A percentile compares a stretch with the other conserved stretches of the same genome.
These are phyloP conservation scores for Neomorphus geoffroyi DNA, from an alignment of 2,797 vertebrate species.

Conservation along the genomic window DNA sequence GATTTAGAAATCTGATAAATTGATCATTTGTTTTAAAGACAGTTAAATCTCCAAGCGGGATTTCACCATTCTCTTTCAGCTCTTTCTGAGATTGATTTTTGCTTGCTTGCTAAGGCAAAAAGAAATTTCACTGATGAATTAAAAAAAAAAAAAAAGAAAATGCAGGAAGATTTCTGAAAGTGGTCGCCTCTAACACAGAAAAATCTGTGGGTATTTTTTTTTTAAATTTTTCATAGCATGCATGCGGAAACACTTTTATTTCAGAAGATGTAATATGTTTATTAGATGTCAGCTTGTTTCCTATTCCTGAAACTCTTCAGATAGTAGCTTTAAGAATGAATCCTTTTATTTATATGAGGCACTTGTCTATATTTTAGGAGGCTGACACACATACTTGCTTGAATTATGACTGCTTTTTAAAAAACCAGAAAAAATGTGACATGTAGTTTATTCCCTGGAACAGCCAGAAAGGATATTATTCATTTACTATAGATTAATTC, in stretches of 20 bases:
- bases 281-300: not conserved
- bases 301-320: not conserved
- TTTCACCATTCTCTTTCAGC: not conserved
- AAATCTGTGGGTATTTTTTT: not conserved
- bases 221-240: not conserved
- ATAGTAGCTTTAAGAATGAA: conserved; percentile 20
- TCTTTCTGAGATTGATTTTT: not conserved
- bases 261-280: not conserved
- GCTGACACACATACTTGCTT: not conserved
- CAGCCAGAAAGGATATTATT: not conserved
- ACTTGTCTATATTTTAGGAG: conserved; percentile 22
- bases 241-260: not conserved
- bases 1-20: not conserved
- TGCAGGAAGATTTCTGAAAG: not conserved
- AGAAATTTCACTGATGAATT: not conserved
- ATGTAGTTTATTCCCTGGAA: conserved; percentile 7
- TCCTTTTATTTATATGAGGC: not conserved
- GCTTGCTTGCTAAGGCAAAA: not conserved
- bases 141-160: not conserved
- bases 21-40: not conserved
- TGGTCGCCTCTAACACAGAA: not conserved
- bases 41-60: not conserved
- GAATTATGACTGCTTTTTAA: conserved; percentile 13
- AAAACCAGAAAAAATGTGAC: not conserved
- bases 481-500: conserved; percentile 54